Percentiles rank a stretch among this genome's conserved stretches.
phyloP scores from a whole-genome alignment of 1,140 invertebrate genomes.

The Heliconius melpomene region DNA sequence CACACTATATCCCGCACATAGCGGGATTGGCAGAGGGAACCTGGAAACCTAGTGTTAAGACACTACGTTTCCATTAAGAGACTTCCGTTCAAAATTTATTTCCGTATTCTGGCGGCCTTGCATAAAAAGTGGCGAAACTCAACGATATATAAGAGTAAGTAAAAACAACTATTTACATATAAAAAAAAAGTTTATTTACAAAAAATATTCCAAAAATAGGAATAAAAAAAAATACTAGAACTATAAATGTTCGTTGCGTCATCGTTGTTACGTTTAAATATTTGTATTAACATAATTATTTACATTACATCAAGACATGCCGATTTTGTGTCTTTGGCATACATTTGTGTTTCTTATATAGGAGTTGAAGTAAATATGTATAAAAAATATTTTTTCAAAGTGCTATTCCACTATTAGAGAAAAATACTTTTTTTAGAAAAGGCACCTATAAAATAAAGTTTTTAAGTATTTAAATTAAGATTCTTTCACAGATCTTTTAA shows the following conservation, averaged over 20 bases:
- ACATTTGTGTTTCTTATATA: conserved; percentile 19
- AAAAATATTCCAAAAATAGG: neutral
- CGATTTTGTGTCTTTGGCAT: conserved; percentile 34
- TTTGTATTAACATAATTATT: conserved; percentile 9
- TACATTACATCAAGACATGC: conserved; percentile 31
- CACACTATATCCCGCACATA: neutral
- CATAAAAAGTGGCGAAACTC: no score
- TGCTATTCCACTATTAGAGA: no score
- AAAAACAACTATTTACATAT: neutral
- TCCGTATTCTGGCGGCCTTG: no score
- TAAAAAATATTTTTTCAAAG: no score
- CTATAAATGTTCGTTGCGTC: conserved; percentile 2
- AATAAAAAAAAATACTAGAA: conserved; percentile 12
- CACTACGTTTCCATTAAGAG: neutral
- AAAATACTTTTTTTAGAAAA: no score
- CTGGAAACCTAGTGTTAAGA: neutral
- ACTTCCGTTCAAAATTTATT: no score
- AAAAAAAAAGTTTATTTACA: conserved; percentile 29
- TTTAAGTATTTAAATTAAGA: no score
- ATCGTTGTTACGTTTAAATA: conserved; percentile 30
- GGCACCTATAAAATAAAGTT: no score
- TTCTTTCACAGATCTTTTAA: no score
- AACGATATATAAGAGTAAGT: neutral
- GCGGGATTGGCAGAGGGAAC: neutral
- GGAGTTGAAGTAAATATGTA: neutral